Evolutionary conservation across 2,797 vertebrate species (phyloP).

Genomic region (Malurus leucopterus): DNA sequence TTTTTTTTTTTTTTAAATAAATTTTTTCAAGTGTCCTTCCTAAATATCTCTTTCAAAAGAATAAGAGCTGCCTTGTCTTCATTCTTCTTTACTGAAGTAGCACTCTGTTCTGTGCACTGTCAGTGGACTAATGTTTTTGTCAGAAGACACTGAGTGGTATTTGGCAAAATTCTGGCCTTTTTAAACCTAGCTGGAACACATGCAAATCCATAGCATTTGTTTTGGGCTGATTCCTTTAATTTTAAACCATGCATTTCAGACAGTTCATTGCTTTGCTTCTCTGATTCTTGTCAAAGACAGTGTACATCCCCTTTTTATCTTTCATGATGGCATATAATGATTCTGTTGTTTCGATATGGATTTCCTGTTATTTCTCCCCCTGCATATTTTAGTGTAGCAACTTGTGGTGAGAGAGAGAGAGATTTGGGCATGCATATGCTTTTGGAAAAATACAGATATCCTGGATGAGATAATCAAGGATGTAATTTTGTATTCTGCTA

Average conservation of each 20-base stretch:
- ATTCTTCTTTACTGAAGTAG: background rate
- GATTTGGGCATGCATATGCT: background rate
- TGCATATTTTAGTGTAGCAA: background rate
- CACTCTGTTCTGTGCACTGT: background rate
- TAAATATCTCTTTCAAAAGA: background rate
- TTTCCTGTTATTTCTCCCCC: background rate
- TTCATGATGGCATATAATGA: background rate
- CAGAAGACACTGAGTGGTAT: background rate
- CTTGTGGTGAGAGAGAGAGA: background rate
- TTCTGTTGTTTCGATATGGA: background rate
- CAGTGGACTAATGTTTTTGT: background rate
- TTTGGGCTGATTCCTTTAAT: background rate
- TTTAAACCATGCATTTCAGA: background rate
- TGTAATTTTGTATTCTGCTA: background rate
- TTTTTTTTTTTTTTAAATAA: background rate
- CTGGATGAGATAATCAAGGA: background rate
- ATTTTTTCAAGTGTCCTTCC: background rate
- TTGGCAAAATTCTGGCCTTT: background rate
- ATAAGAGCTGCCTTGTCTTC: background rate
- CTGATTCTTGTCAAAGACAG: background rate
- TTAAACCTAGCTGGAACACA: background rate
- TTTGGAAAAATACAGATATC: conserved; percentile 28
- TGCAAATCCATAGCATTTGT: background rate
- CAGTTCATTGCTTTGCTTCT: background rate
- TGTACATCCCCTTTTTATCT: background rate